Conservation (phyloP, 1,140 invertebrate species). For the Paramacrobiotus metropolitanus region DNA sequence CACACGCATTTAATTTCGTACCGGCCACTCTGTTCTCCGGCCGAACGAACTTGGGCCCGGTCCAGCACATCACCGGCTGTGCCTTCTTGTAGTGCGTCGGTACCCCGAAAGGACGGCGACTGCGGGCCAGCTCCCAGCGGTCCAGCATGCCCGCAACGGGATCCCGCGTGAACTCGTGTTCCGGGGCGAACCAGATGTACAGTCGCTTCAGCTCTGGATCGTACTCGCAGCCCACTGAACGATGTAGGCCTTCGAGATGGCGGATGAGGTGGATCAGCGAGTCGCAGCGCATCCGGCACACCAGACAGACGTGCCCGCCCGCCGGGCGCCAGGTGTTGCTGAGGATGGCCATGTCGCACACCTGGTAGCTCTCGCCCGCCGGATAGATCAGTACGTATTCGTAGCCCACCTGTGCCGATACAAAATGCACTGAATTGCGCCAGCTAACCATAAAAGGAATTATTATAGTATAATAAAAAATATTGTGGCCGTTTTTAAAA, state of each 20-base stretch:
- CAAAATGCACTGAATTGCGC: too few relatives aligned
- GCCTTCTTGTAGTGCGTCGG: too few relatives aligned
- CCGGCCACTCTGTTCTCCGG: too few relatives aligned
- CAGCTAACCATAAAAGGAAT: too few relatives aligned
- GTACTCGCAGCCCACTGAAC: not conserved
- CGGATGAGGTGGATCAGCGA: not conserved
- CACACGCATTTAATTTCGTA: too few relatives aligned
- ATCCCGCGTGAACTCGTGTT: not conserved
- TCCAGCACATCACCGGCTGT: too few relatives aligned
- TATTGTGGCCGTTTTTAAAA: too few relatives aligned
- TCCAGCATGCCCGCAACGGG: not conserved
- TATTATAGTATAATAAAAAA: too few relatives aligned
- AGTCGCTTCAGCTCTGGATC: not conserved
- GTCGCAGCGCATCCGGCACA: conserved; percentile 4
- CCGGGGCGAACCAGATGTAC: not conserved
- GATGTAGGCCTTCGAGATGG: not conserved
- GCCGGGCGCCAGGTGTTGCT: not conserved
- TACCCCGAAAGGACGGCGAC: too few relatives aligned
- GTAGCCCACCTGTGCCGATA: not conserved
- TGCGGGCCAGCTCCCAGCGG: not conserved
- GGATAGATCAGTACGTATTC: not conserved
- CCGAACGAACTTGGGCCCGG: too few relatives aligned
- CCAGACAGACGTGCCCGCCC: not conserved
- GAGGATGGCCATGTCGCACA: not conserved
- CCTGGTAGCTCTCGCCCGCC: not conserved